Evolutionary conservation across 2,113 vertebrate genomes (phyloP).

Genomic region (Istiophorus platypterus): DNA sequence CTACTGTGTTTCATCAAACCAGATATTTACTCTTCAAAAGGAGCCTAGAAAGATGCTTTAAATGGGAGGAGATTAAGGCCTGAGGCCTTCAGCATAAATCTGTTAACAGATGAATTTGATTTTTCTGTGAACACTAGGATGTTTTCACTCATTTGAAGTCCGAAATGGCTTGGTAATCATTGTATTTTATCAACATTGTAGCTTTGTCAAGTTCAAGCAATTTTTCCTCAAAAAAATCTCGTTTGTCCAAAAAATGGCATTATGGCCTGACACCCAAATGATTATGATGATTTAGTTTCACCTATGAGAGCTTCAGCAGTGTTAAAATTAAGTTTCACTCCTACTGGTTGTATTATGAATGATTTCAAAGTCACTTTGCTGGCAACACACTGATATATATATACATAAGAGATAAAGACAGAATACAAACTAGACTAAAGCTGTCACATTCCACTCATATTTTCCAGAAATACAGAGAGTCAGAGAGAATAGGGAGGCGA

Average conservation of each 20-base stretch:
- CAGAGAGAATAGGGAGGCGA: constrained; percentile 38
- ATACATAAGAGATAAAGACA: constrained; percentile 21
- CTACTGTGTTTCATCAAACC: no score
- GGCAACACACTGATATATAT: constrained; percentile 9
- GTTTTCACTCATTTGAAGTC: neutral
- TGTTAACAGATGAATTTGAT: neutral
- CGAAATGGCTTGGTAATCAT: neutral
- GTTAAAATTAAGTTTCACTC: neutral
- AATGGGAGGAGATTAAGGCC: neutral
- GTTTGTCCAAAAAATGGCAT: neutral
- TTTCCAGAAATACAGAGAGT: constrained; percentile 34
- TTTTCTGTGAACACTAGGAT: neutral
- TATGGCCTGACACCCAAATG: neutral
- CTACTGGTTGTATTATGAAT: neutral
- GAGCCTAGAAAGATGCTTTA: neutral
- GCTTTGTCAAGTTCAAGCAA: neutral
- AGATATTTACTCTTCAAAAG: neutral
- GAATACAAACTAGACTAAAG: constrained; percentile 18
- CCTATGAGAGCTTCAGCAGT: neutral
- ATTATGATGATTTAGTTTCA: neutral
- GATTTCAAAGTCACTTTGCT: constrained; percentile 19
- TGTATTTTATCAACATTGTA: neutral
- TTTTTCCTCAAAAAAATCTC: neutral
- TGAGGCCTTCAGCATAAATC: neutral
- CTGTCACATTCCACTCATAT: constrained; percentile 58